A percentile compares a stretch with the other conserved stretches of the same genome.
phyloP scores from a whole-genome alignment of 2,113 vertebrate species.

The Muntiacus reevesi region DNA sequence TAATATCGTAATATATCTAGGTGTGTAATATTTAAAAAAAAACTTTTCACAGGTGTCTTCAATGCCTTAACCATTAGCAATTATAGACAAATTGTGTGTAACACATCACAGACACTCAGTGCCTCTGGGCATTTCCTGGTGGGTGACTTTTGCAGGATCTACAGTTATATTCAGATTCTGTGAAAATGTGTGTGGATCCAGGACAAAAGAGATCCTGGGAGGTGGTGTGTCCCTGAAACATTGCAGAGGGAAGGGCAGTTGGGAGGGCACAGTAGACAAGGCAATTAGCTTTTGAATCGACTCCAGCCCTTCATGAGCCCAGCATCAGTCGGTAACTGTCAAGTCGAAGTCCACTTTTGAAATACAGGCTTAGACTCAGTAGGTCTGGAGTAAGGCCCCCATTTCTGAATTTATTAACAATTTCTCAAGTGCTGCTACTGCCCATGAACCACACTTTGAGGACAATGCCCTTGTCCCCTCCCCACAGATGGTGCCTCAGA shows the following conservation, averaged over 20 bases:
- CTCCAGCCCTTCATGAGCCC: background rate
- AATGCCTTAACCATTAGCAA: background rate
- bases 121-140: background rate
- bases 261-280: too few relatives aligned
- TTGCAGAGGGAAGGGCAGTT: rapidly evolving
- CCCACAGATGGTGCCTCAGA: too few relatives aligned
- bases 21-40: background rate
- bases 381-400: background rate
- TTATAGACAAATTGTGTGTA: background rate
- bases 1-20: background rate
- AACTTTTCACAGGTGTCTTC: background rate
- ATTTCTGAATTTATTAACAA: background rate
- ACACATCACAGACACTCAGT: rapidly evolving
- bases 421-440: background rate
- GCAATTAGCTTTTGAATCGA: rapidly evolving
- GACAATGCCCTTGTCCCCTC: too few relatives aligned
- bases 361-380: background rate
- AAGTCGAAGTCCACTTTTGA: background rate
- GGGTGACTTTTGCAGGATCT: rapidly evolving
- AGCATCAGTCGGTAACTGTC: too few relatives aligned
- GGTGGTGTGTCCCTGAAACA: too few relatives aligned
- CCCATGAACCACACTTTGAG: too few relatives aligned
- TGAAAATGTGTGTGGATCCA: background rate
- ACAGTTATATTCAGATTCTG: too few relatives aligned
- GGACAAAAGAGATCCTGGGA: too few relatives aligned